These are phyloP conservation scores for Takifugu rubripes DNA, from an alignment of 2,797 vertebrate genomes.

Conservation along the genomic window DNA sequence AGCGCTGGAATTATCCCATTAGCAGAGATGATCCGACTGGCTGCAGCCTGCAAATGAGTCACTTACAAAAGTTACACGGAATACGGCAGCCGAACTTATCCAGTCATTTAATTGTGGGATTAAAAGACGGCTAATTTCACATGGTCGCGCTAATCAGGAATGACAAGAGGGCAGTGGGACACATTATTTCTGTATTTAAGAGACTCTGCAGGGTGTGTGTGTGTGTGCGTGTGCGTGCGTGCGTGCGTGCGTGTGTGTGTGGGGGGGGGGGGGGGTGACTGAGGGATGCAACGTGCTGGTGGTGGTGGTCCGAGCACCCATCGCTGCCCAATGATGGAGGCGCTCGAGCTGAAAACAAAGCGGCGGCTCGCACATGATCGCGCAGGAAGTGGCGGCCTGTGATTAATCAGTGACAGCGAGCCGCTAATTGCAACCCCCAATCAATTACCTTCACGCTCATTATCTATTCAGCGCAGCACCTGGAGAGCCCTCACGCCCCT, in stretches of 20 bases:
- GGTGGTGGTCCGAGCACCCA: slow-evolving; percentile 19
- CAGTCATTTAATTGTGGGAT: slow-evolving; percentile 65
- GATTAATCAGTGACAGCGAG: slow-evolving; percentile 75
- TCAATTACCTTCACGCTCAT: slow-evolving; percentile 69
- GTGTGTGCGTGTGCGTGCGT: no score
- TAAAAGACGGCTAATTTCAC: slow-evolving; percentile 63
- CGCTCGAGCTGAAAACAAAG: slow-evolving; percentile 37
- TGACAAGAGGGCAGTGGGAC: slow-evolving; percentile 53
- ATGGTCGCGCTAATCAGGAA: slow-evolving; percentile 61
- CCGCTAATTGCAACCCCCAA: slow-evolving; percentile 73
- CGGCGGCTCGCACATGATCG: slow-evolving; percentile 34
- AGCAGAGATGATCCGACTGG: slow-evolving; percentile 55
- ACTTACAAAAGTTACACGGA: slow-evolving; percentile 64
- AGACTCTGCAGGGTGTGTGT: no score
- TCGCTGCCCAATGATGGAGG: slow-evolving; percentile 39
- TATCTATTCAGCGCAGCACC: slow-evolving; percentile 71
- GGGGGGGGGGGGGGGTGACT: no score
- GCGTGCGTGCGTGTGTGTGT: no score
- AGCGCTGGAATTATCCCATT: slow-evolving; percentile 56
- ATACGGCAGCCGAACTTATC: slow-evolving; percentile 56
- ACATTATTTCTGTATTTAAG: no score
- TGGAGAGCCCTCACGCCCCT: slow-evolving; percentile 60
- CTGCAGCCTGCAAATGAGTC: slow-evolving; percentile 64
- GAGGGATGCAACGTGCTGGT: slow-evolving; percentile 1
- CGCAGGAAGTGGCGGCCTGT: slow-evolving; percentile 54